Evolutionary conservation across 53 echinoderm and acorn worm species (phyloP), one percentile per base, ranked within the genome.

Genomic region (Astropecten irregularis): DNA sequence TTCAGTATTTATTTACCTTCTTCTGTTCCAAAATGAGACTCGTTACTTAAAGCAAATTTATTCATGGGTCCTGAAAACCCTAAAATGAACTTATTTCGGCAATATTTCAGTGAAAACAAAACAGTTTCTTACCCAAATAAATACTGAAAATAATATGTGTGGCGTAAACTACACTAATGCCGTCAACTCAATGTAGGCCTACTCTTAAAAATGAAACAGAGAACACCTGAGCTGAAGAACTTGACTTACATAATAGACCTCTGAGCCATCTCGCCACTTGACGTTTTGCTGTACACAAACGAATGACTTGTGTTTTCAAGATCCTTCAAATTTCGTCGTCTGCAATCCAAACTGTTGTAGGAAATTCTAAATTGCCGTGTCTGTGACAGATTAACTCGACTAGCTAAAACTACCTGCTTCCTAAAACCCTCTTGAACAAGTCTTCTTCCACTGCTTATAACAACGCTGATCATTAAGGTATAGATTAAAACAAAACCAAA

Each of bases 231-330:
- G 22, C 10, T 23, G 32, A 62, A 36, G 21, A 9, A 19, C 22
- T 20, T 3, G 16, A 76, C 86, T 85, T 76, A 85, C 86, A 71
- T 71, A 9, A 85, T 85, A 29, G 86, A 85, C 76, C 86, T 60
- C 51, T 85, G 86, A 28, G 86, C 46, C 86, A 85, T 85, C 15
- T 57, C 76, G 23, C 9, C 23, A 25, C 25, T 68, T 3, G 40
- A 6, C 9, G 36, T 21, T 2, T 26, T 23, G 22, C 57, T 9
- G 23, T 22, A 57, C 20, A 57, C 23, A 38, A 68, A 68, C 13
- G 22, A 13, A 5, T 27, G n/a, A n/a, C n/a, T n/a, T n/a, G n/a
- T 40, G 8, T 40, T 26, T 68, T 42, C 40, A 42, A 68, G 9
- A 40, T 68, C 42, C 20, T 23, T 20, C 38, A 36, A 9, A 9